phyloP scores from a whole-genome alignment of 1,140 invertebrate genomes.

The Helicoverpa zea region DNA sequence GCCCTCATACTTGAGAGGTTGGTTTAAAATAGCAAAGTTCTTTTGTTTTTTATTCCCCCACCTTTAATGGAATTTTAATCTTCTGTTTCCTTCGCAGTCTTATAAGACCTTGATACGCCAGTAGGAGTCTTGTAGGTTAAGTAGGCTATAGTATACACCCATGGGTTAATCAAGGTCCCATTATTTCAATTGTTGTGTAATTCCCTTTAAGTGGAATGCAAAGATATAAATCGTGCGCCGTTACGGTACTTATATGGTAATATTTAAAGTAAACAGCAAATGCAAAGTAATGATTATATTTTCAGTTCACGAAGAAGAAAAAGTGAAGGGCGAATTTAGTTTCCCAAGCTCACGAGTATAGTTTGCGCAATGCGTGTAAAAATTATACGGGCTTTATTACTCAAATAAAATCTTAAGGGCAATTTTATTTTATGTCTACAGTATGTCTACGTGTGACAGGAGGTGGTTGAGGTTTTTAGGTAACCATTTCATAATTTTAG shows the following conservation, averaged over 20 bases:
- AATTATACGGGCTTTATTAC: neutral
- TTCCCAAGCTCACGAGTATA: neutral
- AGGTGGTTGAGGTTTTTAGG: neutral
- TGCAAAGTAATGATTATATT: constrained; percentile 26
- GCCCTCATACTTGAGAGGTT: too few relatives aligned
- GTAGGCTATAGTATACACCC: neutral
- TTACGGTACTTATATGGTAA: constrained; percentile 35
- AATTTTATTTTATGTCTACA: too few relatives aligned
- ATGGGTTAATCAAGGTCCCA: constrained; percentile 23
- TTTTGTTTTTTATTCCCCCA: too few relatives aligned
- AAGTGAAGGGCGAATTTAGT: constrained; percentile 21
- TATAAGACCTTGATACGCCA: constrained; percentile 9
- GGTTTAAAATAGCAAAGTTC: too few relatives aligned
- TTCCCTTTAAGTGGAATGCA: constrained; percentile 42
- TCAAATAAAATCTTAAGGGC: neutral
- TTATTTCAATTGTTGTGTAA: constrained; percentile 44
- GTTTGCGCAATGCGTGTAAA: neutral
- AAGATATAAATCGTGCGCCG: constrained; percentile 44
- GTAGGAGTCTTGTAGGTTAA: constrained; percentile 11
- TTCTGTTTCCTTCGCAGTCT: neutral
- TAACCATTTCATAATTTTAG: neutral
- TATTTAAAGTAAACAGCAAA: constrained; percentile 35
- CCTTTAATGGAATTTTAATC: neutral
- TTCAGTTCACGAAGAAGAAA: constrained; percentile 37
- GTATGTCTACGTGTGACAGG: too few relatives aligned